phyloP scores from a whole-genome alignment of 92 coral and sea anemone genomes.

The Palythoa grandiflora region DNA sequence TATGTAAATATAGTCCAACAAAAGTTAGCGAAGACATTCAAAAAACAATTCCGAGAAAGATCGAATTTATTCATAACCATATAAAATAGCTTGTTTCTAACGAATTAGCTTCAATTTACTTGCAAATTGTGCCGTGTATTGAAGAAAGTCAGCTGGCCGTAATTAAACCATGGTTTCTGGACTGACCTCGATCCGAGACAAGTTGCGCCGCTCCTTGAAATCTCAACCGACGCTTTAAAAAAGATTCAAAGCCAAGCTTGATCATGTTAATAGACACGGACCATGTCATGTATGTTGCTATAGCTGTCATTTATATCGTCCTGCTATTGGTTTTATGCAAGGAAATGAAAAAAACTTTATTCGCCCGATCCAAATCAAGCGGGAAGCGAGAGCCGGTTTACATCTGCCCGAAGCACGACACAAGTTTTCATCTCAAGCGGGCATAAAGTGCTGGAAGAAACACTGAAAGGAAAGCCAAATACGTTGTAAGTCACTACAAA shows the following conservation, averaged over 20 bases:
- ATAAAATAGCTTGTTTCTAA: neutral
- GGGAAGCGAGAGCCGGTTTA: conserved; percentile 1
- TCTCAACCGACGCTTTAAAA: neutral
- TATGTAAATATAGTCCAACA: no score
- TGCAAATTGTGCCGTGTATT: neutral
- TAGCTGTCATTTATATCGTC: conserved; percentile 22
- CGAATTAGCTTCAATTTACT: neutral
- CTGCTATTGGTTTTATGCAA: conserved; percentile 3
- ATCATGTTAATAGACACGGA: conserved; percentile 35
- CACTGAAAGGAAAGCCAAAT: neutral
- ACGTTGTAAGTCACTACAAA: conserved; percentile 8
- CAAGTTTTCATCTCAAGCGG: neutral
- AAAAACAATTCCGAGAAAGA: no score
- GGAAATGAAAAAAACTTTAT: conserved; percentile 40
- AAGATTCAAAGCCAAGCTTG: neutral
- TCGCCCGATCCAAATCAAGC: conserved; percentile 18
- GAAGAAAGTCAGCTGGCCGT: neutral
- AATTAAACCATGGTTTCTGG: neutral
- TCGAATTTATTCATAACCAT: no score
- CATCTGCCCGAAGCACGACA: conserved; percentile 34
- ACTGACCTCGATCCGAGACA: no score
- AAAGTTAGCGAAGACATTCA: no score
- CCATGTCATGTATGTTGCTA: conserved; percentile 4
- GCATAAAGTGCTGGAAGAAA: neutral
- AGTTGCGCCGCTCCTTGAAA: neutral